Evolutionary conservation across 2,888 invertebrate genomes (phyloP).

Genomic region (Eristalinus aeneus): DNA sequence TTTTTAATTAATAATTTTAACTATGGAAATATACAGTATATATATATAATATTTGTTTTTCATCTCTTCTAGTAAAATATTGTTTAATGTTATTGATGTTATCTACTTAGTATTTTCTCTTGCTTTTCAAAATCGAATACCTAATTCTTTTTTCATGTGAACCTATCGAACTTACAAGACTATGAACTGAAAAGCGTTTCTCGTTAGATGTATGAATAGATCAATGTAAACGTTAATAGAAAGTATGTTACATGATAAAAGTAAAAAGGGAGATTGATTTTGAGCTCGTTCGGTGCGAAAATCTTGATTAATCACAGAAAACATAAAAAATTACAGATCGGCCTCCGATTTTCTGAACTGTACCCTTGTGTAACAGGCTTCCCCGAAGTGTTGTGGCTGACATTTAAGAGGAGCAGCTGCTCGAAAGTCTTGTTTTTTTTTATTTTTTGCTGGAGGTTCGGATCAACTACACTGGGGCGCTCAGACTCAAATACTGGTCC

Average conservation of each 20-base stretch:
- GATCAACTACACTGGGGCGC: no score
- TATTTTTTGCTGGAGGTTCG: no score
- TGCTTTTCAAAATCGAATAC: constrained; percentile 64
- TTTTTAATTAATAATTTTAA: constrained; percentile 60
- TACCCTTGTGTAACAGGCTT: no score
- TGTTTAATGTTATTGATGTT: constrained; percentile 64
- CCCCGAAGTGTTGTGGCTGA: no score
- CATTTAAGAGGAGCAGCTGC: no score
- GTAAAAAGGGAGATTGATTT: not conserved
- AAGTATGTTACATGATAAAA: not conserved
- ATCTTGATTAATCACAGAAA: no score
- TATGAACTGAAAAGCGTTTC: not conserved
- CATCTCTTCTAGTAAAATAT: constrained; percentile 65
- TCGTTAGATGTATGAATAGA: not conserved
- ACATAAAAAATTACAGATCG: no score
- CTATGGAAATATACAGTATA: constrained; percentile 70
- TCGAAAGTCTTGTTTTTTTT: no score
- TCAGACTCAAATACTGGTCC: no score
- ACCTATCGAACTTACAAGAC: not conserved
- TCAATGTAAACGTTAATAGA: not conserved
- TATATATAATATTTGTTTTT: constrained; percentile 58
- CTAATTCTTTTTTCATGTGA: constrained; percentile 21
- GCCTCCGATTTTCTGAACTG: no score
- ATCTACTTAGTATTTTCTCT: constrained; percentile 60
- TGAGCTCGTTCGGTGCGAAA: not conserved